Percentiles rank a stretch among this genome's conserved stretches.
Evolutionary conservation across 2,113 vertebrate genomes (phyloP).

Genomic region (Oriolus oriolus): DNA sequence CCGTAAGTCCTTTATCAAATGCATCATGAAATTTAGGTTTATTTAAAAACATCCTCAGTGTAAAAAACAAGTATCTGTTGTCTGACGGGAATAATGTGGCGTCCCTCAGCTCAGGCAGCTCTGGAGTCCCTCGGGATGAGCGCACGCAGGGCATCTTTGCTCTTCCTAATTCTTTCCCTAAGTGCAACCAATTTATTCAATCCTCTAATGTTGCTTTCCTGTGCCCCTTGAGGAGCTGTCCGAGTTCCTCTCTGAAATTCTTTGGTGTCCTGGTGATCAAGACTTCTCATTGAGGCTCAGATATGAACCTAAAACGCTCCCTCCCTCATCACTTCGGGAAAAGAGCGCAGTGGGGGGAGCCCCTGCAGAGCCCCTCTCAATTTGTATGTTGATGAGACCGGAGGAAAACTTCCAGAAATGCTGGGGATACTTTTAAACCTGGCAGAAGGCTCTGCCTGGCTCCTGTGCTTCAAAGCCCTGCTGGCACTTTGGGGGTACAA

Average conservation of each 20-base stretch:
- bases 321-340: not conserved
- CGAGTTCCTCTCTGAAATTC: not conserved
- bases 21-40: not conserved
- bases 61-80: not conserved
- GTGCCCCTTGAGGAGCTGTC: not conserved
- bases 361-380: not conserved
- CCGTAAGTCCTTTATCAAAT: not conserved
- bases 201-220: not conserved
- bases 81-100: not conserved
- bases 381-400: not conserved
- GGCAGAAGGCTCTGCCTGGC: not conserved
- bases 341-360: not conserved
- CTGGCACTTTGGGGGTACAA: not conserved
- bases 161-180: not conserved
- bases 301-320: rapidly evolving
- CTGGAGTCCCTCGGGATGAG: not conserved
- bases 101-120: not conserved
- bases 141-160: not conserved
- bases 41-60: not conserved
- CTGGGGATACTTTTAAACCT: not conserved
- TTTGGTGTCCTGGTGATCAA: not conserved
- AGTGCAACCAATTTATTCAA: not conserved
- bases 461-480: not conserved
- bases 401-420: not conserved
- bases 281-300: not conserved